These are phyloP conservation scores for Nipponacmea schrenckii DNA, from an alignment of 2,888 invertebrate species.

Conservation along the genomic window DNA sequence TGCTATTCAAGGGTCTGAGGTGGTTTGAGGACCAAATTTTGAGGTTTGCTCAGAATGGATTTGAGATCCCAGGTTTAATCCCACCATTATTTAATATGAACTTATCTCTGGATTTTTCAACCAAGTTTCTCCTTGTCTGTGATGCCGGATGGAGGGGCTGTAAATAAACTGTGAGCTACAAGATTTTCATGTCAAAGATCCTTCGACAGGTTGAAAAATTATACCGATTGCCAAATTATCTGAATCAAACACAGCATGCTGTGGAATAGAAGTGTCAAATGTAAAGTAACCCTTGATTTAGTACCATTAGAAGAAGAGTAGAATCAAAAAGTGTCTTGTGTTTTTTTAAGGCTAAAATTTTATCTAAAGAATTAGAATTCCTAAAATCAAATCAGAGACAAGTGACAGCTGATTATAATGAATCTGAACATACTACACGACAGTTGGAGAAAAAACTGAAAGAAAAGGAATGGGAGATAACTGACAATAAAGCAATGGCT, in stretches of 20 bases:
- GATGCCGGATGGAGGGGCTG: too few relatives aligned
- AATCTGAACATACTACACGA: slow-evolving; percentile 47
- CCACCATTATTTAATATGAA: too few relatives aligned
- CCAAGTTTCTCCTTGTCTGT: too few relatives aligned
- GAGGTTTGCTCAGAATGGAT: too few relatives aligned
- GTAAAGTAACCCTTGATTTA: too few relatives aligned
- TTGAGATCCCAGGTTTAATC: too few relatives aligned
- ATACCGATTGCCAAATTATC: too few relatives aligned
- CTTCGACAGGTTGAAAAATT: too few relatives aligned
- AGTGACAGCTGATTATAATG: slow-evolving; percentile 43
- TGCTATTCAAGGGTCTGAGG: not conserved
- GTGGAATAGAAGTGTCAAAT: too few relatives aligned
- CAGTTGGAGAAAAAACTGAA: slow-evolving; percentile 61
- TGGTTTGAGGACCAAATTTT: too few relatives aligned
- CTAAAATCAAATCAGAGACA: slow-evolving; percentile 46
- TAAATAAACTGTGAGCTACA: not conserved
- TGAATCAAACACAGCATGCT: not conserved
- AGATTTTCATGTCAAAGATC: not conserved
- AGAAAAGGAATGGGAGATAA: slow-evolving; percentile 63
- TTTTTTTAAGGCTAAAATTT: slow-evolving; percentile 53
- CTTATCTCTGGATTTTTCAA: too few relatives aligned
- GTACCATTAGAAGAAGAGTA: too few relatives aligned
- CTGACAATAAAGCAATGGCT: slow-evolving; percentile 59
- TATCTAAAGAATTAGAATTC: slow-evolving; percentile 60
- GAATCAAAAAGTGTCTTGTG: not conserved